phyloP scores from a whole-genome alignment of 2,797 vertebrate genomes.

The Amniataba percoides region DNA sequence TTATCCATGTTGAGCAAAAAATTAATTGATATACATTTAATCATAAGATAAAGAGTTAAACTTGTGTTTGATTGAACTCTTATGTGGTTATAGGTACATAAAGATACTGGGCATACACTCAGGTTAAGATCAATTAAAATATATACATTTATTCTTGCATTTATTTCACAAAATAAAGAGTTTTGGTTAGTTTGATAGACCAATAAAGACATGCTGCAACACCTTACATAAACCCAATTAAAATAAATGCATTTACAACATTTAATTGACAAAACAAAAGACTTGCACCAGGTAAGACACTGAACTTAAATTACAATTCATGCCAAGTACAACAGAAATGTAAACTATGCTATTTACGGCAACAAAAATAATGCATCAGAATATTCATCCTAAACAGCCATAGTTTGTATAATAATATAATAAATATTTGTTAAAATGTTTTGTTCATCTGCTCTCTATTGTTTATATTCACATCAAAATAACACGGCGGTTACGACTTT shows the following conservation, averaged over 20 bases:
- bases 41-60: neutral
- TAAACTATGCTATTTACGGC: neutral
- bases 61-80: neutral
- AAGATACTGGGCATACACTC: neutral
- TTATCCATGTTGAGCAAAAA: too few species aligned
- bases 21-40: slow-evolving; percentile 6
- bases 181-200: too few species aligned
- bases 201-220: neutral
- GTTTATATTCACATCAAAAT: neutral
- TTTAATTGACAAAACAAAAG: too few species aligned
- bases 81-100: neutral
- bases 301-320: neutral
- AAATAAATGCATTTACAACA: too few species aligned
- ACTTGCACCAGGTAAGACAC: too few species aligned
- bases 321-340: neutral
- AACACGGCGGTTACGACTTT: slow-evolving; percentile 1
- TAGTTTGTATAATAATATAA: too few species aligned
- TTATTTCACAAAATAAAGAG: too few species aligned
- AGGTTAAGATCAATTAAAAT: too few species aligned
- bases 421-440: too few species aligned
- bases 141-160: too few species aligned
- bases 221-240: too few species aligned
- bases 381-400: too few species aligned
- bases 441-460: neutral
- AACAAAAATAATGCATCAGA: neutral